These are phyloP conservation scores for Lepisosteus osseus DNA, from an alignment of 2,113 vertebrate species.

Conservation along the genomic window DNA sequence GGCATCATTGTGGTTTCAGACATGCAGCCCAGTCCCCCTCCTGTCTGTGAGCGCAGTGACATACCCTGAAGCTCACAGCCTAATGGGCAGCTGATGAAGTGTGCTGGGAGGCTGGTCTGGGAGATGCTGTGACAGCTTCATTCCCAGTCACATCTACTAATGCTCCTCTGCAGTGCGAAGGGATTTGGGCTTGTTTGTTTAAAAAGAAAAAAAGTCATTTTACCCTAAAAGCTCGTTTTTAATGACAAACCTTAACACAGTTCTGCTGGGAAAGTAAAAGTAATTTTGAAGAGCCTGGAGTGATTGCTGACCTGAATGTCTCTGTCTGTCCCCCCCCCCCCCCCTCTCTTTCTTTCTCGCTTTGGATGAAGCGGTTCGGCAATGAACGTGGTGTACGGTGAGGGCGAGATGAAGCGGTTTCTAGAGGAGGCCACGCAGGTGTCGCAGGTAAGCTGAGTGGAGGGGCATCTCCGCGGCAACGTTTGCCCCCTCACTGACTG, in stretches of 20 bases:
- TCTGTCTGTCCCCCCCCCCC: constrained; percentile 19
- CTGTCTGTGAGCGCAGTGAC: too few relatives aligned
- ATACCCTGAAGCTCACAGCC: too few relatives aligned
- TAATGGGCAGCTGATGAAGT: too few relatives aligned
- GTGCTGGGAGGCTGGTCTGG: too few relatives aligned
- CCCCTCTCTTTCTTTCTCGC: constrained; percentile 30
- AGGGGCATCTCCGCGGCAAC: not conserved
- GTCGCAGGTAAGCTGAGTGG: constrained; percentile 77
- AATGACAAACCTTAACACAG: constrained; percentile 36
- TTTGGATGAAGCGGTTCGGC: constrained; percentile 79
- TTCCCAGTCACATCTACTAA: too few relatives aligned
- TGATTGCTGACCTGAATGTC: constrained; percentile 61
- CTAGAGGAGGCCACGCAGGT: constrained; percentile 89
- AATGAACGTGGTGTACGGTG: constrained; percentile 87
- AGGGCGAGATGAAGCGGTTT: constrained; percentile 91
- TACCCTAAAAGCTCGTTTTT: constrained; percentile 39
- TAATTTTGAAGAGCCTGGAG: constrained; percentile 52
- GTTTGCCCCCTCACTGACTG: too few relatives aligned
- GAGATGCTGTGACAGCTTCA: too few relatives aligned
- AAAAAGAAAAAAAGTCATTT: constrained; percentile 40
- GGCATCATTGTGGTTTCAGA: too few relatives aligned
- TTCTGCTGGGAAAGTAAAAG: constrained; percentile 35
- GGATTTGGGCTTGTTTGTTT: too few relatives aligned
- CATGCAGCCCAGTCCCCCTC: too few relatives aligned
- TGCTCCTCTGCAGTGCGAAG: too few relatives aligned